These are phyloP conservation scores for Onychomys arenicola DNA, from an alignment of 2,797 vertebrate species.

Conservation along the genomic window DNA sequence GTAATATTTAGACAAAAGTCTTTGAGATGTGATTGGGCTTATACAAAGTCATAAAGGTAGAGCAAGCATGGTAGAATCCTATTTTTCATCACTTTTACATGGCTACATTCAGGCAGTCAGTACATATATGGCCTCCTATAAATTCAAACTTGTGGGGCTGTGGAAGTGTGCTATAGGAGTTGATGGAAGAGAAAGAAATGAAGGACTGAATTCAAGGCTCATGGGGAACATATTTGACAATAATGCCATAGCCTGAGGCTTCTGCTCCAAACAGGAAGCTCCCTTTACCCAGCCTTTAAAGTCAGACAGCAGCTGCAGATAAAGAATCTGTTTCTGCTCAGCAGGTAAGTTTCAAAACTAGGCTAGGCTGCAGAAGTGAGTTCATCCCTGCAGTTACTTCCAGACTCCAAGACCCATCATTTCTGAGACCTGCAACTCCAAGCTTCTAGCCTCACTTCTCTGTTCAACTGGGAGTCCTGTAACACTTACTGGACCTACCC, in stretches of 20 bases:
- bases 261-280: neutral
- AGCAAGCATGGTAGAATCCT: neutral
- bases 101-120: neutral
- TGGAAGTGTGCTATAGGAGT: neutral
- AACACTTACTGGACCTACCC: neutral
- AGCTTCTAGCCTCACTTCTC: neutral
- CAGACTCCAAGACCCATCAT: neutral
- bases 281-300: neutral
- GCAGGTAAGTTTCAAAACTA: neutral
- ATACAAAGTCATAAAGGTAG: neutral
- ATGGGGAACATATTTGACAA: neutral
- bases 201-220: neutral
- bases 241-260: neutral
- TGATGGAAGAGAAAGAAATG: neutral
- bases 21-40: neutral
- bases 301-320: neutral
- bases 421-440: neutral
- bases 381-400: neutral
- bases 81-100: neutral
- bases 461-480: neutral
- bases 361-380: neutral
- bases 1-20: too few species aligned
- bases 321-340: neutral
- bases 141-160: neutral
- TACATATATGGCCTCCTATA: rapidly evolving